Percentiles rank a stretch among this genome's conserved stretches.
Evolutionary conservation across 2,113 vertebrate genomes (phyloP).

Genomic region (Corythaixoides concolor): DNA sequence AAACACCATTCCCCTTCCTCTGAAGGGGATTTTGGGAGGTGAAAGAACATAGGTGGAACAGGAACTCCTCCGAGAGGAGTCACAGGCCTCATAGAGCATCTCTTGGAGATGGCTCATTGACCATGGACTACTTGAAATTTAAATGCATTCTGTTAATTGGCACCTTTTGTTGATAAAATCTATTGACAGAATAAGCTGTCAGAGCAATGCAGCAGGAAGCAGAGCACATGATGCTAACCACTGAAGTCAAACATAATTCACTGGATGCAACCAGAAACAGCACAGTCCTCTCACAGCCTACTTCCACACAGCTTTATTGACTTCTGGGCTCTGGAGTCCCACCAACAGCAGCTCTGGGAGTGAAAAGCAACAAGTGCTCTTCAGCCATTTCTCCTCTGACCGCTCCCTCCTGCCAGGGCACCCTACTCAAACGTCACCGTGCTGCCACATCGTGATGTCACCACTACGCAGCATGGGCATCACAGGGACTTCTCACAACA

Average conservation of each 20-base stretch:
- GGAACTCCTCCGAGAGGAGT: neutral
- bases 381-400: neutral
- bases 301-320: neutral
- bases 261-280: neutral
- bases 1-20: neutral
- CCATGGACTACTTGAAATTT: neutral
- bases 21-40: neutral
- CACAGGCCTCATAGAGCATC: neutral
- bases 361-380: neutral
- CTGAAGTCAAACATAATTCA: neutral
- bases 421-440: fast-evolving
- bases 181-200: neutral
- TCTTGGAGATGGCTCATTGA: neutral
- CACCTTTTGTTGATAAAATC: neutral
- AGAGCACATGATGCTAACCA: neutral
- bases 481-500: neutral
- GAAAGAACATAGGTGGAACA: neutral
- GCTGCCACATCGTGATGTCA: neutral
- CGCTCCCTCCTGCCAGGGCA: neutral
- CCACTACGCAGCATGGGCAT: neutral
- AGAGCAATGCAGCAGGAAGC: neutral
- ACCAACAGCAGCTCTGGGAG: neutral
- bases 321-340: neutral
- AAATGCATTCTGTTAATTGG: neutral
- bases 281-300: neutral